Base-by-base conservation (phyloP, 1,140 invertebrate species). In the Caerostris extrusa region DNA sequence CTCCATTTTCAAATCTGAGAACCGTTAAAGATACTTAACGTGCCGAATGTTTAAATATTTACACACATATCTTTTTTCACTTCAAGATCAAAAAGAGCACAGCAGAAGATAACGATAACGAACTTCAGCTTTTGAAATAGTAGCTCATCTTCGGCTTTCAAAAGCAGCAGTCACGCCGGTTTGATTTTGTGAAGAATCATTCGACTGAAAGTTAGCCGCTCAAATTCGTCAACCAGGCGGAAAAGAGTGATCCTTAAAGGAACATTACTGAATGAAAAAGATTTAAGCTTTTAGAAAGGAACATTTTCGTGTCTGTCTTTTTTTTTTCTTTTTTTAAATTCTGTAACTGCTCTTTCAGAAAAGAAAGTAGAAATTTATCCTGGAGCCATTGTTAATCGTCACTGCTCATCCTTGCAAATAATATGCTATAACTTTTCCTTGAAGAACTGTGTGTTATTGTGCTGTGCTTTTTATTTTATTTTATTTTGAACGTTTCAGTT, bases 171-270 rank as follows among this genome's bases (percentile, higher is more conserved):
- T 77, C 71, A 77, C 71, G 71, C 71, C 14, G 71, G 34, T 12
- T 34, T 77, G 71, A 77, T 50, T 77, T 77, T 14, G 71, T 77
- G 71, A 77, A 77, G 71, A 77, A 77, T 77, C 71, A 12, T 77
- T 77, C 71, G 14, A 53, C 71, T 77, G 71, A 53, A 77, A 77
- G 71, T 77, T 77, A 77, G 53, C 34, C 14, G 34, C 34, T 77
- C 71, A 77, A 77, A 77, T 50, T 77, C 53, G 50, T 12, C 19
- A 77, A 77, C 71, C 34, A 77, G 34, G 71, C 71, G 71, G 71
- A 77, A 77, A 77, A 77, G 71, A 77, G 34, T 34, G 34, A 34
- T 12, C 34, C 71, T 77, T 77, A 53, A 77, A 50, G 71, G 71
- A 77, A 77, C 71, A 77, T 77, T 77, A 77, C 19, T 50, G 34